A percentile compares a stretch with the other conserved stretches of the same genome.
Evolutionary conservation across 2,888 invertebrate species (phyloP).

Genomic region (Esperia sulphurella): DNA sequence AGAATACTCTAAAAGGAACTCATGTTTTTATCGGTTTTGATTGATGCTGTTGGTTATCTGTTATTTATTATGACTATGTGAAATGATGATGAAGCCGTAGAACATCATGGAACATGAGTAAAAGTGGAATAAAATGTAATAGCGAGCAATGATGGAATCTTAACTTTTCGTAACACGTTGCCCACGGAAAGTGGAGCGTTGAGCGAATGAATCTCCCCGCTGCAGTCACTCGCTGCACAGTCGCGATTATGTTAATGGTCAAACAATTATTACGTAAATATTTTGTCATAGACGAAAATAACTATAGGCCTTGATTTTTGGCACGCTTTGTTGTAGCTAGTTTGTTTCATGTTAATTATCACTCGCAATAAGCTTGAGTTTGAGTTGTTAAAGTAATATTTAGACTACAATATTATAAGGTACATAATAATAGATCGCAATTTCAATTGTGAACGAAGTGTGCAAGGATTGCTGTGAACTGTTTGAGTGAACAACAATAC

Average conservation of each 20-base stretch:
- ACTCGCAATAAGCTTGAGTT: background rate
- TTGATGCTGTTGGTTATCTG: too few relatives aligned
- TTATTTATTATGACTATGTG: too few relatives aligned
- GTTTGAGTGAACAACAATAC: too few relatives aligned
- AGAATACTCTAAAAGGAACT: too few relatives aligned
- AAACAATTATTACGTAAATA: conserved; percentile 21
- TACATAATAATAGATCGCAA: conserved; percentile 11
- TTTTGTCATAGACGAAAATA: conserved; percentile 16
- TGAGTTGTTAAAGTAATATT: background rate
- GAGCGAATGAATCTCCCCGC: conserved; percentile 12
- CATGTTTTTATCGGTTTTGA: too few relatives aligned
- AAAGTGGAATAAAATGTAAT: conserved; percentile 6
- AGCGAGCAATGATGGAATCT: conserved; percentile 7
- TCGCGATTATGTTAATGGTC: conserved; percentile 12
- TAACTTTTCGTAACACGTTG: conserved; percentile 12
- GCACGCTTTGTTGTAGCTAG: conserved; percentile 11
- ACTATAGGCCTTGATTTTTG: conserved; percentile 19
- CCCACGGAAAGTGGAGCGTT: conserved; percentile 17
- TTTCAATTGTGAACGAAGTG: too few relatives aligned
- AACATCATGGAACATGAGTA: conserved; percentile 1
- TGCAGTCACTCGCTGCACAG: conserved; percentile 15
- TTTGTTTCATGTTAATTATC: background rate
- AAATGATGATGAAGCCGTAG: background rate
- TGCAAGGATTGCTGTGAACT: too few relatives aligned
- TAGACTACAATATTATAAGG: background rate